These are phyloP conservation scores for Psammodynastes pulverulentus DNA, from an alignment of 2,113 vertebrate genomes.

Conservation along the genomic window DNA sequence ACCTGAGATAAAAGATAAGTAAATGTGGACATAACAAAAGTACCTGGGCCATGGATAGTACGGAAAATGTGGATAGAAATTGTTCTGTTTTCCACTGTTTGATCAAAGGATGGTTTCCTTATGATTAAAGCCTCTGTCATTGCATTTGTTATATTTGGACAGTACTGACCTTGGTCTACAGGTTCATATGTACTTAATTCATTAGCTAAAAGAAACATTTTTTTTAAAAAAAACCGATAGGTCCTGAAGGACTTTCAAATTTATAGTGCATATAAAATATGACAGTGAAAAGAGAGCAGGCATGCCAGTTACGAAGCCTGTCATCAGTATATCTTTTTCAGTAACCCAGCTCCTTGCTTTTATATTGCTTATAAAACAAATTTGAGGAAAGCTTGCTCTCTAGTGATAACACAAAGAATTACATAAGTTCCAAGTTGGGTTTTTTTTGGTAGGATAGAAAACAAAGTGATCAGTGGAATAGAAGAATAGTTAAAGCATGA, in stretches of 20 bases:
- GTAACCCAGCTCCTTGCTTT: not conserved
- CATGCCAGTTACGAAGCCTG: not conserved
- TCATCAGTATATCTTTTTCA: not conserved
- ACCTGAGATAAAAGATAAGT: not conserved
- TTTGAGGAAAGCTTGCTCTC: slow-evolving; percentile 12
- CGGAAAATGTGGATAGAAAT: not conserved
- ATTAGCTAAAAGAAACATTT: not conserved
- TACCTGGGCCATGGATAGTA: not conserved
- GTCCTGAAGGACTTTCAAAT: not conserved
- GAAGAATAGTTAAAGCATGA: not conserved
- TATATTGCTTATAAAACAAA: not conserved
- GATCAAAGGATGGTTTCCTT: not conserved
- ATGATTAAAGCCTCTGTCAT: not conserved
- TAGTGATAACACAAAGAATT: slow-evolving; percentile 18
- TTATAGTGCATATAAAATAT: not conserved
- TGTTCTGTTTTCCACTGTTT: not conserved
- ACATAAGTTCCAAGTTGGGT: not conserved
- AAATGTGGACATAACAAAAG: not conserved
- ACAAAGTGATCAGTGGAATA: not conserved
- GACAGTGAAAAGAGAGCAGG: not conserved
- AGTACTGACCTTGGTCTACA: not conserved
- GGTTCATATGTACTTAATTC: not conserved
- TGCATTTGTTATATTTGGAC: not conserved
- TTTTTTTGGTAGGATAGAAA: not conserved
- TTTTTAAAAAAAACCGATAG: not conserved